Evolutionary conservation across 2,888 invertebrate species (phyloP), one percentile per base, ranked within the genome.

Genomic region (Rotaria macrura): DNA sequence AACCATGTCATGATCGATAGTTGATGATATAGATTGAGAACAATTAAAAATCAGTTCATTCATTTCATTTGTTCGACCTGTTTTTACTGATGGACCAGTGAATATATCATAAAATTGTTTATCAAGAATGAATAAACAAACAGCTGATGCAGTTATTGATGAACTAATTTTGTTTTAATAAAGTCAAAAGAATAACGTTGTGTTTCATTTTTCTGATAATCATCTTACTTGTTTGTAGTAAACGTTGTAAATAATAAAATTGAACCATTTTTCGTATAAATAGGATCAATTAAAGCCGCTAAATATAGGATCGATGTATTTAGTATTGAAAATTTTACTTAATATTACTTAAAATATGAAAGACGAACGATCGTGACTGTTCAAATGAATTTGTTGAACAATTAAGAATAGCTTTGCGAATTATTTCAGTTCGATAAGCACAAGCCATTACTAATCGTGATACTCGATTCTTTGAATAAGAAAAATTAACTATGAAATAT

Each of bases 261-360:
- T 10, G 79, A 43, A n/a, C 43, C 79, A 79, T 79, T 79, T n/a
- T 6, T 12, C n/a, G 43, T 79, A n/a, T 17, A n/a, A 43, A 79
- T 43, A 3, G 79, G 79, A 79, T 79, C 79, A 12, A 79, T 79
- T 43, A 79, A n/a, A 25, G 79, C 20, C 12, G 79, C 79, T 79
- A 43, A 9, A 79, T 4, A 49, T 17, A 49, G 17, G 17, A 49
- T 29, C 23, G 7, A 52, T 52, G n/a, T 1, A 9, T 52, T 2
- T 4, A 54, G 0, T 34, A 43, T 6, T 14, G 1, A 25, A 79
- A 10, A 9, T 20, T 79, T 23, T 1, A 25, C 0, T 40, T 74
- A 9, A 17, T 25, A 65, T 40, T 79, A 79, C 79, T 79, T 79
- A 79, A n/a, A 79, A 79, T 79, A 79, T 79, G 79, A 79, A 79